phyloP scores from a whole-genome alignment of 1,140 invertebrate species.

The Aphaenogaster floridana region DNA sequence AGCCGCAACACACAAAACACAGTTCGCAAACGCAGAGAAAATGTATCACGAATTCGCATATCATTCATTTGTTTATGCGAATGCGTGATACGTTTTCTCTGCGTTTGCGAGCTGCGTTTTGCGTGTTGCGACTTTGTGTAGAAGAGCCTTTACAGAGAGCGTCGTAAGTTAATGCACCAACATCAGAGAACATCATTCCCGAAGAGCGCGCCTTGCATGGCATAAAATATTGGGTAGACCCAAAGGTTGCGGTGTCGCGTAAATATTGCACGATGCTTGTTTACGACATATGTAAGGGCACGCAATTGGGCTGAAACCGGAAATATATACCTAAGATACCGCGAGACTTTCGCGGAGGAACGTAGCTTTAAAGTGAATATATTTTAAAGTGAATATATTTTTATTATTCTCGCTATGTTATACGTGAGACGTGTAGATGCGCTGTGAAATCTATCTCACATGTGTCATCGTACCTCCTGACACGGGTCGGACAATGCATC shows the following conservation, averaged over 20 bases:
- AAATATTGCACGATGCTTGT: constrained; percentile 26
- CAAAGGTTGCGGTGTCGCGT: neutral
- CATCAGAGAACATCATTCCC: neutral
- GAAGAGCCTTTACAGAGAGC: neutral
- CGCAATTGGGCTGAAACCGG: neutral
- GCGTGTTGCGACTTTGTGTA: too few species aligned
- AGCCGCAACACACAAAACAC: too few species aligned
- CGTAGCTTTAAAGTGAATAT: neutral
- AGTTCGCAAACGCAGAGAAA: too few species aligned
- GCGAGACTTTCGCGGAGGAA: too few species aligned
- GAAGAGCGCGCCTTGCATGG: neutral
- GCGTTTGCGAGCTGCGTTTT: too few species aligned
- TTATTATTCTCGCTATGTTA: neutral
- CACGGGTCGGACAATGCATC: constrained; percentile 27
- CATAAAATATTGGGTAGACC: neutral
- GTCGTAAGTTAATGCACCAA: neutral
- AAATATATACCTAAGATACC: neutral
- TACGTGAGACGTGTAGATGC: neutral
- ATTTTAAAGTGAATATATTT: neutral
- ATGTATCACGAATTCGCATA: too few species aligned
- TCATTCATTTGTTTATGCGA: too few species aligned
- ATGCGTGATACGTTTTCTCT: too few species aligned
- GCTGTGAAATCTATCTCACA: constrained; percentile 25
- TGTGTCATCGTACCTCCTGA: constrained; percentile 2
- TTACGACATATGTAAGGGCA: neutral